phyloP scores from a whole-genome alignment of 2,113 vertebrate species.

The Dicrurus megarhynchus region DNA sequence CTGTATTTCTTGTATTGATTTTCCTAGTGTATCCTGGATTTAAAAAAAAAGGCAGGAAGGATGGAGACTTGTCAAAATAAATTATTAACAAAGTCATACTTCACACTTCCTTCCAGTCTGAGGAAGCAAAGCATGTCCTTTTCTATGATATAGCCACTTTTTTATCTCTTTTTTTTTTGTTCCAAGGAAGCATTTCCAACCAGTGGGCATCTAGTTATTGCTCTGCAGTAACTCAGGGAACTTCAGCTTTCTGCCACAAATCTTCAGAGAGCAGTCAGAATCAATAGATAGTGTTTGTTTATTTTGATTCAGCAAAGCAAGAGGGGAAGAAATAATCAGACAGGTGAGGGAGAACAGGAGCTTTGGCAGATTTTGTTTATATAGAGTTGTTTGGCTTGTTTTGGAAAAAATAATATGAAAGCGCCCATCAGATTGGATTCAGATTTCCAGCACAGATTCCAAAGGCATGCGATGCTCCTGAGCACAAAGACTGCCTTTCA shows the following conservation, averaged over 20 bases:
- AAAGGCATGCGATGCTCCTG: not conserved
- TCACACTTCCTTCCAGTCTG: not conserved
- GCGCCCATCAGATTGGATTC: not conserved
- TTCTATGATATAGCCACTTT: not conserved
- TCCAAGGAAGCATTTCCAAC: not conserved
- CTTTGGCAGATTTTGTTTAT: not conserved
- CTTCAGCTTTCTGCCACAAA: not conserved
- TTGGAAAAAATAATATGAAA: not conserved
- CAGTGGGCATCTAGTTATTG: not conserved
- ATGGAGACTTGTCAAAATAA: not conserved
- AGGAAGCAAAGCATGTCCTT: not conserved
- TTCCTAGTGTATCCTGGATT: not conserved
- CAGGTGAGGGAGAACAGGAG: conserved; percentile 9
- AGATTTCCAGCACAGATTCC: not conserved
- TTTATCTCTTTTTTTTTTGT: not conserved
- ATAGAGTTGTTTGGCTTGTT: not conserved
- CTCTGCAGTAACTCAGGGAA: not conserved
- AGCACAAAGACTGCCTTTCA: conserved; percentile 5
- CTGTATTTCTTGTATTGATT: not conserved
- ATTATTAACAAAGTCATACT: not conserved
- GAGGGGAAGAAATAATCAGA: not conserved
- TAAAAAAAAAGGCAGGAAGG: not conserved
- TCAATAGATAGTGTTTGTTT: conserved; percentile 13
- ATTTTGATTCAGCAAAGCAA: not conserved
- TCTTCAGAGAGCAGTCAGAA: not conserved